Conservation (phyloP, 1,140 invertebrate species). For the Nautilus pompilius region DNA sequence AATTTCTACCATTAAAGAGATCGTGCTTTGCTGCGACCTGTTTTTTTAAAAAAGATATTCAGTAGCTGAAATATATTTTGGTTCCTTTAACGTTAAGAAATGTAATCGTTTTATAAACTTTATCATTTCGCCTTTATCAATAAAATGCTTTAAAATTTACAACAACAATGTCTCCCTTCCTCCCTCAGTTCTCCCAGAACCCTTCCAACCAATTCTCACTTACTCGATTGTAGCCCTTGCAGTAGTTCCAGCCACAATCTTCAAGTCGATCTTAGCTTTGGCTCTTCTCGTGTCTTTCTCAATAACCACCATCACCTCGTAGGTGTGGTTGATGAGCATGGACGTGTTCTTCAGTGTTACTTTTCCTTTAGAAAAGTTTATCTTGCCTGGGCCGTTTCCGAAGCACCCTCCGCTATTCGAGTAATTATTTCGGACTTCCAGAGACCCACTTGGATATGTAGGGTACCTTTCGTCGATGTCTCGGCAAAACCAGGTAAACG, state of each 20-base stretch:
- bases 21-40: too few relatives aligned
- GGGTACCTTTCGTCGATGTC: constrained; percentile 5
- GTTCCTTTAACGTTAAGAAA: too few relatives aligned
- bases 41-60: too few relatives aligned
- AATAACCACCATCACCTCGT: constrained; percentile 18
- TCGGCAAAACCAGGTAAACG: constrained; percentile 17
- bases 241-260: constrained; percentile 8
- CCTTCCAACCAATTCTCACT: background rate
- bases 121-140: too few relatives aligned
- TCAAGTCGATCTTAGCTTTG: background rate
- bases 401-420: constrained; percentile 33
- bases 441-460: background rate
- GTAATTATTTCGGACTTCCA: background rate
- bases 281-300: constrained; percentile 5
- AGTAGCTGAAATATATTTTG: too few relatives aligned
- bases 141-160: too few relatives aligned
- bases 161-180: too few relatives aligned
- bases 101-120: too few relatives aligned
- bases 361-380: constrained; percentile 9
- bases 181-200: too few relatives aligned
- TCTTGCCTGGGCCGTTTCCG: constrained; percentile 21
- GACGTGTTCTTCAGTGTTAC: constrained; percentile 16
- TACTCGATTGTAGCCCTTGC: constrained; percentile 10
- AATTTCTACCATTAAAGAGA: too few relatives aligned
- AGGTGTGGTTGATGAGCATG: constrained; percentile 19